A percentile compares a stretch with the other conserved stretches of the same genome.
phyloP scores from a whole-genome alignment of 2,888 invertebrate species.

The Clanis bilineata region DNA sequence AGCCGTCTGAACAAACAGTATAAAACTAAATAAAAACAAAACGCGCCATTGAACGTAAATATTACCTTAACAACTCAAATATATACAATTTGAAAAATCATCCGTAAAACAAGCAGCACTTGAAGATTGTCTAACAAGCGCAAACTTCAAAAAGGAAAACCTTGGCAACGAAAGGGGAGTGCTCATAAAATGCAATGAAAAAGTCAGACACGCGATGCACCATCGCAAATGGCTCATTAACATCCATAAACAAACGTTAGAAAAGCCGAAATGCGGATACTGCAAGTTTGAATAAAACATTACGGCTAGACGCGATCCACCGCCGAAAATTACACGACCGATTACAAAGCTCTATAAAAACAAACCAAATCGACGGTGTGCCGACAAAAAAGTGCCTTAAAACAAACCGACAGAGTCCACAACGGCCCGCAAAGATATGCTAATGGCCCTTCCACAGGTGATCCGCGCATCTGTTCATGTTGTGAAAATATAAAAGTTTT shows the following conservation, averaged over 20 bases:
- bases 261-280: slow-evolving; percentile 41
- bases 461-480: slow-evolving; percentile 69
- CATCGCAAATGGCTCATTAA: slow-evolving; percentile 39
- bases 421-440: slow-evolving; percentile 41
- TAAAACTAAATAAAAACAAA: slow-evolving; percentile 4
- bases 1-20: neutral
- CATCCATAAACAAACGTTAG: slow-evolving; percentile 51
- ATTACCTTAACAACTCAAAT: slow-evolving; percentile 15
- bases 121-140: slow-evolving; percentile 22
- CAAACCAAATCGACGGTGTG: slow-evolving; percentile 40
- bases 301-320: slow-evolving; percentile 51
- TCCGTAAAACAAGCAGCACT: slow-evolving; percentile 21
- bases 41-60: neutral
- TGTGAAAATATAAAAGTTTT: slow-evolving; percentile 75
- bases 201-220: slow-evolving; percentile 34
- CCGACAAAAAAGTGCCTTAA: slow-evolving; percentile 36
- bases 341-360: slow-evolving; percentile 63
- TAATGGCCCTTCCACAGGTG: slow-evolving; percentile 67
- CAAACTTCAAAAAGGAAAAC: slow-evolving; percentile 20
- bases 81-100: slow-evolving; percentile 17
- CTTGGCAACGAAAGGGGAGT: slow-evolving; percentile 17
- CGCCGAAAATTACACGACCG: slow-evolving; percentile 56
- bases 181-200: slow-evolving; percentile 24
- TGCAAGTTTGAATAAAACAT: slow-evolving; percentile 63
- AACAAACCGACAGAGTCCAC: slow-evolving; percentile 38